Percentiles rank a stretch among this genome's conserved stretches.
Evolutionary conservation across 1,140 invertebrate genomes (phyloP).

Genomic region (Stegodyphus dumicola): DNA sequence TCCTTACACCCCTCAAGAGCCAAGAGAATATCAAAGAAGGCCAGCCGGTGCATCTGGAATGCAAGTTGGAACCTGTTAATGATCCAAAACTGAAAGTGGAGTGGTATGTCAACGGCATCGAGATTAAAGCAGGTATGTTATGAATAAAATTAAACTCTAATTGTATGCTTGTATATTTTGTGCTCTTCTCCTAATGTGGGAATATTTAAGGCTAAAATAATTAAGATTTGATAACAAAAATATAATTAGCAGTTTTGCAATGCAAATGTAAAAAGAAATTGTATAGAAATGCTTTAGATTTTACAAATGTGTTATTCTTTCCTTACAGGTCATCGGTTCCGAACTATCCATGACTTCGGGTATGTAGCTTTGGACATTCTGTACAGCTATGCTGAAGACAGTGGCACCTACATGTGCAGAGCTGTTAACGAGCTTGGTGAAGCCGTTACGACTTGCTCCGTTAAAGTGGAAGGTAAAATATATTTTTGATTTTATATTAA

Average conservation of each 20-base stretch:
- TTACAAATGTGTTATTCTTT: too few relatives aligned
- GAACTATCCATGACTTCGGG: conserved; percentile 67
- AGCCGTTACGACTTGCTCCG: conserved; percentile 85
- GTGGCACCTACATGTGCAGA: conserved; percentile 76
- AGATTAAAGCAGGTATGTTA: conserved; percentile 71
- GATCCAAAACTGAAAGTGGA: conserved; percentile 93
- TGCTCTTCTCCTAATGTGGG: background rate
- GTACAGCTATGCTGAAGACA: conserved; percentile 70
- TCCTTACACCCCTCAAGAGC: conserved; percentile 84
- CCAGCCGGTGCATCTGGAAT: conserved; percentile 81
- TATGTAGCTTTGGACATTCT: conserved; percentile 73
- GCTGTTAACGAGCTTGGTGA: conserved; percentile 80
- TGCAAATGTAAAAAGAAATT: too few relatives aligned
- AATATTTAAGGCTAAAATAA: background rate
- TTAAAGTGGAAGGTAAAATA: conserved; percentile 82
- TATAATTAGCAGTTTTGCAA: too few relatives aligned
- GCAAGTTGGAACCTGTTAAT: conserved; percentile 85
- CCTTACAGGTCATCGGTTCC: conserved; percentile 79
- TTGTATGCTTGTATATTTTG: background rate
- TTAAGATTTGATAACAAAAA: background rate
- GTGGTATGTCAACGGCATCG: conserved; percentile 77
- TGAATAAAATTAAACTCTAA: background rate
- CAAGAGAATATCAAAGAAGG: conserved; percentile 81
- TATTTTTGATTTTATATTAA: background rate
- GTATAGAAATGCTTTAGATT: too few relatives aligned